Evolutionary conservation across 35 echinoderm and acorn worm species (phyloP), one percentile per base, ranked within the genome.

Genomic region (Heliocidaris tuberculata): DNA sequence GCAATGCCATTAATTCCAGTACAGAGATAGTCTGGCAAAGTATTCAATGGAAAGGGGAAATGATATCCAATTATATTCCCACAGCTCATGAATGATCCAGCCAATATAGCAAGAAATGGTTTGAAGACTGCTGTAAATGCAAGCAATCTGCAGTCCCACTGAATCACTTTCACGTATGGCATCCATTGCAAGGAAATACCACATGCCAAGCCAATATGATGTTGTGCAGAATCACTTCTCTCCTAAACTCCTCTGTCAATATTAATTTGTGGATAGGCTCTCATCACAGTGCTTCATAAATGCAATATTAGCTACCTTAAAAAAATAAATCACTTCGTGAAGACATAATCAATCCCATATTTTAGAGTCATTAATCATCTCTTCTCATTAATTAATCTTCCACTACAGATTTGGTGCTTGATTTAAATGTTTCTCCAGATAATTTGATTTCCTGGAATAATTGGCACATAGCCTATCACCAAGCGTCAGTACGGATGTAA

Each of bases 1-100:
- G 65, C 21, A 78, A n/a, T 78, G 65, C 65, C 17, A 5, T 21
- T 78, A 78, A 78, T 78, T 78, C 65, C 65, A 78, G 65, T 7
- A 78, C 65, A 78, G 65, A 27, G 27, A 27, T 78, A n/a, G 27
- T 78, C 65, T 78, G 65, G 65, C 65, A 78, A 78, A 78, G 21
- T 78, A 78, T 78, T 78, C 65, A 19, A n/a, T 78, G 65, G 27
- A 24, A 78, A 19, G 65, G 65, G 65, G 65, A 78, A 78, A 78
- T 78, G 65, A 78, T 78, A 78, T 78, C 65, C 65, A 78, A 78
- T 78, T 78, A 78, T 78, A 78, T 78, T 78, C 65, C 65, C 65
- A 78, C 65, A 27, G 65, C 65, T 78, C 21, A 19, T 78, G 21
- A 78, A 78, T n/a, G 65, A 78, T 78, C 21, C 65, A n/a, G 65